Evolutionary conservation across 2,888 invertebrate species (phyloP).

Genomic region (Lagria hirta): DNA sequence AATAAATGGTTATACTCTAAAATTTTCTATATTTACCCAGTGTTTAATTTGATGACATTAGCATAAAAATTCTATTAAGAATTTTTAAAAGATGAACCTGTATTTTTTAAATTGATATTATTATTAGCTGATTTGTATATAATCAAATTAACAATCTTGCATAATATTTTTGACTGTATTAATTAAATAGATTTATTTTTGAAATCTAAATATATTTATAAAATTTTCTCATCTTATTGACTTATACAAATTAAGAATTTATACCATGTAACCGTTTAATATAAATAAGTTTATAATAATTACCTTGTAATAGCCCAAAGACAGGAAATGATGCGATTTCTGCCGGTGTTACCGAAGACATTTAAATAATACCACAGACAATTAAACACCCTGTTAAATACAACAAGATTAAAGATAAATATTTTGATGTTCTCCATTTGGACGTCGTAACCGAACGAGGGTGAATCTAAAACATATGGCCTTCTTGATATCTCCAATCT

Average conservation of each 20-base stretch:
- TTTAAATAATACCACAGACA: conserved; percentile 47
- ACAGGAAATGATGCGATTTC: conserved; percentile 47
- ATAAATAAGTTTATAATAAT: conserved; percentile 37
- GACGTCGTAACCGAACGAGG: conserved; percentile 34
- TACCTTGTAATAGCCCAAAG: conserved; percentile 36
- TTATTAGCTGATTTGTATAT: too few relatives aligned
- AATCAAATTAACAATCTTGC: too few relatives aligned
- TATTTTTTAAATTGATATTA: too few relatives aligned
- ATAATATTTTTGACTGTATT: too few relatives aligned
- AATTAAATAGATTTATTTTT: too few relatives aligned
- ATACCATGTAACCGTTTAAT: conserved; percentile 13
- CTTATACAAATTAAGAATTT: conserved; percentile 8
- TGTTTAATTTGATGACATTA: too few relatives aligned
- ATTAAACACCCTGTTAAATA: conserved; percentile 50
- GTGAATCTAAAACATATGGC: conserved; percentile 32
- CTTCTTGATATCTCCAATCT: conserved; percentile 26
- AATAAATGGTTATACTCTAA: too few relatives aligned
- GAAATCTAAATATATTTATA: too few relatives aligned
- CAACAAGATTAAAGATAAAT: conserved; percentile 42
- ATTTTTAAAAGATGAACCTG: too few relatives aligned
- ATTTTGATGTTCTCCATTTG: conserved; percentile 39
- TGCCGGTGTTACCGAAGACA: conserved; percentile 35
- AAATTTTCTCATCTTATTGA: conserved; percentile 10
- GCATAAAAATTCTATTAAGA: too few relatives aligned
- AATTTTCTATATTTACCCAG: too few relatives aligned